A percentile compares a stretch with the other conserved stretches of the same genome.
Evolutionary conservation across 2,113 vertebrate genomes (phyloP).

Genomic region (Candoia aspera): DNA sequence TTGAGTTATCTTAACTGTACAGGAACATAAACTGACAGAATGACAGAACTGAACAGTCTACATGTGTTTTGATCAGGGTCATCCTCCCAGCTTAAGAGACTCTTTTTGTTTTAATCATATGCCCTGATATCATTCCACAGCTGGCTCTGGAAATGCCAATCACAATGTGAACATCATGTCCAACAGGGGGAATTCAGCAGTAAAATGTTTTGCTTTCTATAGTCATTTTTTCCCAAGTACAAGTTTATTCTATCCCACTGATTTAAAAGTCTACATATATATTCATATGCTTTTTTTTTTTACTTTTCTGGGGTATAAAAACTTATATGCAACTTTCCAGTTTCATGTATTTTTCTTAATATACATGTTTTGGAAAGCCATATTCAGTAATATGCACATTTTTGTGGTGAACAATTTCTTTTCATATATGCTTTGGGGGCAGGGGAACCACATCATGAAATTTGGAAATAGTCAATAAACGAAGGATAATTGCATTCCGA

Average conservation of each 20-base stretch:
- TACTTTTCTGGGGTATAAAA: not conserved
- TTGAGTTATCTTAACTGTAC: not conserved
- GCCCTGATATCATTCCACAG: not conserved
- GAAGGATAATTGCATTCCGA: not conserved
- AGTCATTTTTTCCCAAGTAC: not conserved
- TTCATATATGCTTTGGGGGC: not conserved
- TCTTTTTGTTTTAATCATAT: not conserved
- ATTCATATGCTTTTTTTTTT: not conserved
- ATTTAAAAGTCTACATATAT: not conserved
- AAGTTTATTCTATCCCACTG: not conserved
- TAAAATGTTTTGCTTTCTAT: not conserved
- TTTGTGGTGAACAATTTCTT: not conserved
- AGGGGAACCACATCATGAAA: not conserved
- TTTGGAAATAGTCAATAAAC: not conserved
- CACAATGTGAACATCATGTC: not conserved
- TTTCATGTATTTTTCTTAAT: not conserved
- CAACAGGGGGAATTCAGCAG: not conserved
- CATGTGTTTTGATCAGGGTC: no score
- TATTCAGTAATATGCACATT: not conserved
- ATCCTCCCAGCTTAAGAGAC: not conserved
- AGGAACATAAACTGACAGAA: no score
- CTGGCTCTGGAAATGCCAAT: not conserved
- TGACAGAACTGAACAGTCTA: not conserved
- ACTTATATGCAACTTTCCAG: not conserved
- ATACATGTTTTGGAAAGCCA: not conserved